Evolutionary conservation across 2,888 invertebrate genomes (phyloP).

Genomic region (Abscondita cerata): DNA sequence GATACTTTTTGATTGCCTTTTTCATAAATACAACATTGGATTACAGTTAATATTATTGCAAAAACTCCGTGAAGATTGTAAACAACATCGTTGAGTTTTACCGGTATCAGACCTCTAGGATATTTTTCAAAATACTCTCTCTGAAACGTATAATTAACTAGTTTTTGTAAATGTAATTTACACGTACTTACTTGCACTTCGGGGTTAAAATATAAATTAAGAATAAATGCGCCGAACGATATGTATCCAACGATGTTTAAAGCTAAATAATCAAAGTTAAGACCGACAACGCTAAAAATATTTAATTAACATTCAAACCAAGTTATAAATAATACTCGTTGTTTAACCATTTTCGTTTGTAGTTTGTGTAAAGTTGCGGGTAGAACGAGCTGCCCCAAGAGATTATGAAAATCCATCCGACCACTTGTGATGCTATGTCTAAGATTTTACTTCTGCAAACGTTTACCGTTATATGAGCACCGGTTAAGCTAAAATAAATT

Average conservation of each 20-base stretch:
- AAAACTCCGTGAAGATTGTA: conserved; percentile 93
- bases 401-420: conserved; percentile 98
- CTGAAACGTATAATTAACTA: conserved; percentile 61
- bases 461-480: conserved; percentile 78
- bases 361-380: conserved; percentile 95
- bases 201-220: conserved; percentile 84
- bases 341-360: conserved; percentile 77
- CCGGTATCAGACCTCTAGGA: conserved; percentile 91
- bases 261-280: conserved; percentile 94
- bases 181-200: conserved; percentile 70
- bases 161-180: not conserved
- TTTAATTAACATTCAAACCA: not conserved
- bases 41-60: conserved; percentile 83
- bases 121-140: conserved; percentile 79
- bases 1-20: conserved; percentile 88
- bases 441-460: conserved; percentile 75
- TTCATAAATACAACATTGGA: conserved; percentile 91
- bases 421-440: conserved; percentile 75
- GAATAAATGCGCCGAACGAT: conserved; percentile 91
- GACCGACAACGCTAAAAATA: conserved; percentile 84
- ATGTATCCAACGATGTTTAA: conserved; percentile 93
- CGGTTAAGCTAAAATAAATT: conserved; percentile 65
- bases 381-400: conserved; percentile 99
- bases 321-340: not conserved
- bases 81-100: conserved; percentile 94